Evolutionary conservation across 1,140 invertebrate species (phyloP), one percentile per base, ranked within the genome.

Genomic region (Drosophila fuyamai): DNA sequence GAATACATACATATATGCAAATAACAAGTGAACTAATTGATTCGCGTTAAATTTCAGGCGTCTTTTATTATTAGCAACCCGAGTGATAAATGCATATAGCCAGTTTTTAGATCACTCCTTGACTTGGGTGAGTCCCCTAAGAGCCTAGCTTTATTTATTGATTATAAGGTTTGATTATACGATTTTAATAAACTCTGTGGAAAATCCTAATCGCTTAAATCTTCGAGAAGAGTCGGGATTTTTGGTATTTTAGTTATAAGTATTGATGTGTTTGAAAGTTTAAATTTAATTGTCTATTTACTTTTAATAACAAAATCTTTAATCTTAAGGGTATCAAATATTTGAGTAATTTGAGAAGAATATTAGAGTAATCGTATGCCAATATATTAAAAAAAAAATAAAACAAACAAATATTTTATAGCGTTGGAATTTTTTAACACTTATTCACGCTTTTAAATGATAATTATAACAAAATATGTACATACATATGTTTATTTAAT

Each of bases 71-170:
- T 43, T 48, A 58, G n/a, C 68, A 70, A 47, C 2, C 16, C 51
- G 14, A 27, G 65, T 58, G 43, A 71, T 71, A 65, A 71, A 71
- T 71, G 68, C 65, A 41, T 71, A 71, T 58, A 48, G 70, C 36
- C 57, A 16, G 66, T 71, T 58, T 70, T 38, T 38, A 58, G 65
- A 36, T 71, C 51, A 58, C 68, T 71, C 68, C 68, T 71, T 71
- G 51, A 71, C 54, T 50, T 12, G 48, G 68, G 68, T 71, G 44
- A 71, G 68, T 71, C 66, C 68, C 67, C 68, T 12, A 13, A 13
- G 14, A 53, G 50, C 32, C n/a, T 4, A 23, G n/a, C 47, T 18
- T 35, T 43, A 44, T 7, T 27, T 44, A 29, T 44, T 60, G 41
- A 38, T 18, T 35, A 2, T 66, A 32, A 66, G 36, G 60, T 53